phyloP scores from a whole-genome alignment of 2,797 vertebrate genomes.

The Okamejei kenojei region DNA sequence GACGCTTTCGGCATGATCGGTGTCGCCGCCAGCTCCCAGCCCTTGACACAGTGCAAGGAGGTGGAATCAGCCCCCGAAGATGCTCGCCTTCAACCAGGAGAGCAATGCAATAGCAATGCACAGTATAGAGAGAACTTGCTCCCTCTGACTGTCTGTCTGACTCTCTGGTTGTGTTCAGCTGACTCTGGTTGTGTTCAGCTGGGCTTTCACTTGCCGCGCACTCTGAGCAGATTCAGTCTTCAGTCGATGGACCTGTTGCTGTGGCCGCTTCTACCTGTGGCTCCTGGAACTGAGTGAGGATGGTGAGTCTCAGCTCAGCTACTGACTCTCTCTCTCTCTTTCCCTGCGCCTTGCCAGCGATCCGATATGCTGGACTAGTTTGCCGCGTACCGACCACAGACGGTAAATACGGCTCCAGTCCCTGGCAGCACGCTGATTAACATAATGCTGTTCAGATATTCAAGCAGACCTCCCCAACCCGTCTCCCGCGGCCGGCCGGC shows the following conservation, averaged over 20 bases:
- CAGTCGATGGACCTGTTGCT: conserved; percentile 7
- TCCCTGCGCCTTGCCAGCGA: background rate
- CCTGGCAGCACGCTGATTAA: background rate
- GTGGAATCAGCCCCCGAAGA: background rate
- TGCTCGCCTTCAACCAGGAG: background rate
- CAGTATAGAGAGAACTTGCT: too few relatives aligned
- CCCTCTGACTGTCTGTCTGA: background rate
- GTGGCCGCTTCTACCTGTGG: background rate
- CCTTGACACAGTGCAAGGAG: background rate
- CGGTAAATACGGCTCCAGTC: conserved; percentile 31
- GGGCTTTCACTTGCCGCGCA: background rate
- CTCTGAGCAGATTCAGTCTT: background rate
- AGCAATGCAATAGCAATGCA: background rate
- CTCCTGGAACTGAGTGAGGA: background rate
- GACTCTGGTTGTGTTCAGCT: background rate
- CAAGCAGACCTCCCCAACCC: background rate
- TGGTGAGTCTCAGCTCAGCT: background rate
- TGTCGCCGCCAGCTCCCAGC: background rate
- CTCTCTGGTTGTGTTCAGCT: background rate
- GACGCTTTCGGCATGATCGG: background rate
- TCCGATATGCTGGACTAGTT: conserved; percentile 20
- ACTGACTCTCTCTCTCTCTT: background rate
- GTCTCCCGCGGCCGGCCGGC: too few relatives aligned
- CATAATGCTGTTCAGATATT: conserved; percentile 12
- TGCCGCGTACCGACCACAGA: conserved; percentile 26